Conservation (phyloP, 1,140 invertebrate genomes). For the Lasioglossum baleicum region DNA sequence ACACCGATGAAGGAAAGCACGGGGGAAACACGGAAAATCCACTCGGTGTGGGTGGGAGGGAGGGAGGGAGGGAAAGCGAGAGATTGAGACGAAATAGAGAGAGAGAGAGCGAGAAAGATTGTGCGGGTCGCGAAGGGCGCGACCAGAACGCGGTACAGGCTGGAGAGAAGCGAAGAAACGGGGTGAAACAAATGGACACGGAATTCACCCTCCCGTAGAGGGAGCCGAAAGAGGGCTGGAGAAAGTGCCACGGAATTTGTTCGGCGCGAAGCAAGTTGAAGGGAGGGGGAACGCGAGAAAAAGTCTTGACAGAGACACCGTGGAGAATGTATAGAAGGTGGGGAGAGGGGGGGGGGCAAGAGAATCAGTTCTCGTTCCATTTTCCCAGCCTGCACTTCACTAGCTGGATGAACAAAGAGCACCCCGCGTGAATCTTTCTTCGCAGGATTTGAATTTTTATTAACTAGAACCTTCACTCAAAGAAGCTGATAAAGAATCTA, state of each 20-base stretch:
- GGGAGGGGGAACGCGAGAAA: neutral
- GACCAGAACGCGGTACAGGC: neutral
- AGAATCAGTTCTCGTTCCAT: neutral
- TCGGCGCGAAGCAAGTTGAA: neutral
- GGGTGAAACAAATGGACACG: conserved; percentile 45
- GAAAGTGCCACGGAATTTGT: neutral
- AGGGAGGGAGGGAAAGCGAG: neutral
- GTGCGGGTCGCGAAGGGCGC: neutral
- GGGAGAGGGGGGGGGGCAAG: too few relatives aligned
- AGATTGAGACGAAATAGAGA: neutral
- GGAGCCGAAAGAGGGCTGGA: neutral
- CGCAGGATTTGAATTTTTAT: neutral
- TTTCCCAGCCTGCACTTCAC: neutral
- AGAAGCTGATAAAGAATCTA: neutral
- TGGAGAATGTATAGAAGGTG: neutral
- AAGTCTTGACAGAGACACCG: neutral
- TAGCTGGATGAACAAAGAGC: neutral
- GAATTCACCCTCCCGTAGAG: conserved; percentile 38
- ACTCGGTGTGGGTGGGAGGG: conserved; percentile 23
- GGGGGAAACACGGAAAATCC: conserved; percentile 39
- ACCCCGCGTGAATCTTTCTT: neutral
- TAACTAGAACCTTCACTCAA: neutral
- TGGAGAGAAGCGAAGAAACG: conserved; percentile 34
- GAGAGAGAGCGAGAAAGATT: neutral
- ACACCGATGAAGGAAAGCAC: conserved; percentile 32